Conservation (phyloP, 2,113 vertebrate genomes). For the Psittacula cyanocephala region DNA sequence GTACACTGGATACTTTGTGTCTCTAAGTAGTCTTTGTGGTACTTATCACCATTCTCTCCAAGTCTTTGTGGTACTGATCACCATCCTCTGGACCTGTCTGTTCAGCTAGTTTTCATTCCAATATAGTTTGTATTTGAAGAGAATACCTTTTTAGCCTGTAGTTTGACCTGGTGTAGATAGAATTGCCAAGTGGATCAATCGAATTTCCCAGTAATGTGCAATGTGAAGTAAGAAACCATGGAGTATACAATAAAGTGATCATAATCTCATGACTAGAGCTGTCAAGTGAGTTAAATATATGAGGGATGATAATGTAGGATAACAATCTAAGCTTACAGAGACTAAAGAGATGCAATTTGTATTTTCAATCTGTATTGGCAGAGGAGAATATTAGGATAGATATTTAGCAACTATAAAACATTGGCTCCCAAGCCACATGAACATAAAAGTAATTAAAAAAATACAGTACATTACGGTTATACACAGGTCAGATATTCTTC, state of each 20-base stretch:
- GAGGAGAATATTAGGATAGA: background rate
- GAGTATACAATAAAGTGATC: background rate
- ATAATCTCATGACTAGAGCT: background rate
- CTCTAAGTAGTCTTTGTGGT: background rate
- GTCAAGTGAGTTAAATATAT: background rate
- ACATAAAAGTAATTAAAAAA: background rate
- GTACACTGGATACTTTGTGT: background rate
- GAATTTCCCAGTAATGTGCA: background rate
- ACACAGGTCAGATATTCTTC: background rate
- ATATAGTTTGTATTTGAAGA: background rate
- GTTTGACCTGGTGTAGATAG: background rate
- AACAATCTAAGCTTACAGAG: background rate
- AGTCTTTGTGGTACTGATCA: background rate
- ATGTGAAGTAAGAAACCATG: background rate
- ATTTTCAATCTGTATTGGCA: background rate
- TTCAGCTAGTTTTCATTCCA: background rate
- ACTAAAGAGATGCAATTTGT: background rate
- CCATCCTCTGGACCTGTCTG: fast-evolving
- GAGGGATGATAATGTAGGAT: background rate
- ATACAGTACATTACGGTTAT: background rate
- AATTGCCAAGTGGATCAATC: background rate
- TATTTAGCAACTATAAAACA: background rate
- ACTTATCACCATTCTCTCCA: background rate
- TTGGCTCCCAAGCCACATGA: background rate
- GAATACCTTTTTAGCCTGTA: background rate